Evolutionary conservation across 2,797 vertebrate genomes (phyloP), one percentile per base, ranked within the genome.

Genomic region (Streptopelia turtur): DNA sequence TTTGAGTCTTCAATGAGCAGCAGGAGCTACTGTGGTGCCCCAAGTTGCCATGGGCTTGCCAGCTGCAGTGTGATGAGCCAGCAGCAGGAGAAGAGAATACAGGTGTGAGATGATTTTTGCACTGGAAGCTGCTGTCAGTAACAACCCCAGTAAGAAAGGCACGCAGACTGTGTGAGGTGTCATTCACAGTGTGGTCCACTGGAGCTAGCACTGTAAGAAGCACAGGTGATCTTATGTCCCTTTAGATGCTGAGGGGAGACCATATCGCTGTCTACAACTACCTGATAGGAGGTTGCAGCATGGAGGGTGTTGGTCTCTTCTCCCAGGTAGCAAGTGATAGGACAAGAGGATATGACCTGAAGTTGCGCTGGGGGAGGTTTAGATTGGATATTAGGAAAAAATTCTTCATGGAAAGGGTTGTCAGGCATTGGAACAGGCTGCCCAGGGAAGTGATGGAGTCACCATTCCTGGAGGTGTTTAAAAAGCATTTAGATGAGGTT

Each of bases 81-180:
- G 49, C 45, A 52, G 27, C 4, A 49, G 63, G 28, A 8, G 35
- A 59, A 61, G 47, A 49, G 28, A 61, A 5, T 12, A 65, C 4
- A 55, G n/a, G n/a, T 27, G 10, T 1, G 5, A 71, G 31, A 23
- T 69, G 21, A 3, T 82, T 27, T 59, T 86, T 72, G 20, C 31
- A 24, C 37, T 69, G 24, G 37, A 86, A 81, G 25, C 25, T 64
- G 37, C 47, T 74, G 52, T 81, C 50, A 49, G 3, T 55, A 80
- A 21, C 21, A 28, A 43, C 70, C 5, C 13, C 3, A 7, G 16
- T 49, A 30, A 64, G 76, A 66, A 76, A 60, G 11, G 18, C 24
- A 18, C 16, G 57, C 0, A 0, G 13, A 6, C 41, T 75, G 23
- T 1, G 0, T 57, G 14, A 71, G 28, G 24, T 52, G 20, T 72